These are phyloP conservation scores for Cynopterus sphinx DNA, from an alignment of 2,797 vertebrate species.

Conservation along the genomic window DNA sequence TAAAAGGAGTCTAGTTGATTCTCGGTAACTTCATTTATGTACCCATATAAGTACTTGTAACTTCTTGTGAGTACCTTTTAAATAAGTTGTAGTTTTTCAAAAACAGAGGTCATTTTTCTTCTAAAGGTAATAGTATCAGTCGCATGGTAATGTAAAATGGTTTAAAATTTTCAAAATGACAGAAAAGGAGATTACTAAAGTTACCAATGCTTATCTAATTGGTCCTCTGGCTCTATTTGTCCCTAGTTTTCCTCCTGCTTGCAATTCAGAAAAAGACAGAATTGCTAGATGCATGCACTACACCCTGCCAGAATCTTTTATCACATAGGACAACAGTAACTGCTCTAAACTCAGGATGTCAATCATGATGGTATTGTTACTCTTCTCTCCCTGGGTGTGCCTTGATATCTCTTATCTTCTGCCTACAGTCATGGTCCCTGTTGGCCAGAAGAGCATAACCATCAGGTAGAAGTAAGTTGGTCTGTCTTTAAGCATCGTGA, in stretches of 20 bases:
- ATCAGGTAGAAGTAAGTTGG: neutral
- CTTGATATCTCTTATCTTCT: conserved; percentile 57
- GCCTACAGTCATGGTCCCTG: neutral
- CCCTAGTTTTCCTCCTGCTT: neutral
- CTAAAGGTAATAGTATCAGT: neutral
- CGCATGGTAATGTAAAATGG: neutral
- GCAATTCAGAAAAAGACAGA: neutral
- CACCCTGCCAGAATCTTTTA: neutral
- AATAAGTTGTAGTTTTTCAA: neutral
- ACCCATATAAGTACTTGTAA: neutral
- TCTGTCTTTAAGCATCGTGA: neutral
- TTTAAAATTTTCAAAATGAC: neutral
- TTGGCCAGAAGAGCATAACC: neutral
- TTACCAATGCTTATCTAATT: neutral
- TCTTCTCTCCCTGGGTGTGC: neutral
- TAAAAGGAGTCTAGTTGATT: neutral
- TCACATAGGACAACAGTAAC: neutral
- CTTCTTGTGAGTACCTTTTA: neutral
- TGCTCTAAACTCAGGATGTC: neutral
- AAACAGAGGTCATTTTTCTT: neutral
- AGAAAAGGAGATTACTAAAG: neutral
- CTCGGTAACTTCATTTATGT: neutral
- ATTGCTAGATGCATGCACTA: neutral
- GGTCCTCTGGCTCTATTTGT: neutral
- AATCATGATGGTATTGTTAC: neutral